Percentiles rank a stretch among this genome's conserved stretches.
phyloP scores from a whole-genome alignment of 1,140 invertebrate genomes.

The Drosophila simulans region DNA sequence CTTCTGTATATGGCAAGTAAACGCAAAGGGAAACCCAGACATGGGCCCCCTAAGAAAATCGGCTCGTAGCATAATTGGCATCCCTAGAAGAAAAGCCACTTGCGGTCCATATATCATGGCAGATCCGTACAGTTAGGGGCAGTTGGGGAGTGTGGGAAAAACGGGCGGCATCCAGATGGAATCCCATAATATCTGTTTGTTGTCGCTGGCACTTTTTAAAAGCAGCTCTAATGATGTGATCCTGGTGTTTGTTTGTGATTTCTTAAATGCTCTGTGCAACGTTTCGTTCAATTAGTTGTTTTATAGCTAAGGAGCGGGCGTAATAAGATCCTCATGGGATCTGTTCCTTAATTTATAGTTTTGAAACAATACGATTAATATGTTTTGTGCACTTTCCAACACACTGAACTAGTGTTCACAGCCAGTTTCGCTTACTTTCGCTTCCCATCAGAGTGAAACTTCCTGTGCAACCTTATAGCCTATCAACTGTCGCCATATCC shows the following conservation, averaged over 20 bases:
- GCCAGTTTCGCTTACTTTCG: not conserved
- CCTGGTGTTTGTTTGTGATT: constrained; percentile 25
- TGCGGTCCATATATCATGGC: constrained; percentile 47
- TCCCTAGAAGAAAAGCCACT: constrained; percentile 40
- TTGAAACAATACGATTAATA: not conserved
- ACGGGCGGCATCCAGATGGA: constrained; percentile 21
- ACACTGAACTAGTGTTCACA: no score
- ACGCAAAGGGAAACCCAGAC: not conserved
- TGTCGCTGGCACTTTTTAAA: constrained; percentile 40
- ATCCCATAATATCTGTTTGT: constrained; percentile 35
- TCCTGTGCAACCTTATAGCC: constrained; percentile 41
- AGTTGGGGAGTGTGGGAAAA: constrained; percentile 16
- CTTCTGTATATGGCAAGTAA: not conserved
- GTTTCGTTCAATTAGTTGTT: constrained; percentile 12
- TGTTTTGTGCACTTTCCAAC: not conserved
- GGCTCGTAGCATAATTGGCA: constrained; percentile 26
- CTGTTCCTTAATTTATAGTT: constrained; percentile 1
- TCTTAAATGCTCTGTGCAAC: constrained; percentile 1
- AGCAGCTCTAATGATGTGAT: constrained; percentile 29
- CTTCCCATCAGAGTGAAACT: constrained; percentile 1
- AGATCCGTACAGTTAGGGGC: not conserved
- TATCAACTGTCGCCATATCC: constrained; percentile 28
- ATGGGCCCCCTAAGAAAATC: constrained; percentile 4
- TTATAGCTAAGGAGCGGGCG: not conserved
- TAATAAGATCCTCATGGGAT: constrained; percentile 17